These are phyloP conservation scores for Chaenodraco wilsoni DNA, from an alignment of 2,797 vertebrate genomes.

Conservation along the genomic window DNA sequence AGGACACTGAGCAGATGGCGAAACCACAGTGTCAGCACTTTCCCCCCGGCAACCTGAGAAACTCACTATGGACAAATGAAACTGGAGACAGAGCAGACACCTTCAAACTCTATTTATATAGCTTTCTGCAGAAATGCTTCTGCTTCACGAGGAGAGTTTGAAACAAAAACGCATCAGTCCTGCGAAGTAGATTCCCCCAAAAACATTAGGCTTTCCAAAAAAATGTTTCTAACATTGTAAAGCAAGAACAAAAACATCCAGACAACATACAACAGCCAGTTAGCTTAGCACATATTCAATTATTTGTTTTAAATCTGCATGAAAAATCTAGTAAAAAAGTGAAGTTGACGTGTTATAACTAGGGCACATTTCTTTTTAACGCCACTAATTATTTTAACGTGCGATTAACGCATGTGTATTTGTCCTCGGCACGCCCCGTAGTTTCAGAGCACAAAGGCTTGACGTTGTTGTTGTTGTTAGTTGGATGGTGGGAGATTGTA, in stretches of 20 bases:
- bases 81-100: conserved; percentile 63
- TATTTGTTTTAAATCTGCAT: background rate
- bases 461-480: too few species aligned
- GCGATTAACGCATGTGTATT: too few species aligned
- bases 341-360: too few species aligned
- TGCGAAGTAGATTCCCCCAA: background rate
- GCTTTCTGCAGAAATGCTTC: conserved; percentile 35
- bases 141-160: conserved; percentile 38
- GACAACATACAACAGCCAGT: background rate
- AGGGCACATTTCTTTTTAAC: too few species aligned
- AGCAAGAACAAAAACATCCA: background rate
- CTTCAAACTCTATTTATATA: conserved; percentile 68
- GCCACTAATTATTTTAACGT: too few species aligned
- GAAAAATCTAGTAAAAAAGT: background rate
- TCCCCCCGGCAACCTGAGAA: conserved; percentile 67
- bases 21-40: conserved; percentile 73
- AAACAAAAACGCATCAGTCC: conserved; percentile 4
- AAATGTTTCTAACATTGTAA: background rate
- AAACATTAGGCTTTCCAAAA: background rate
- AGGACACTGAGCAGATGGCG: conserved; percentile 72
- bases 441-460: too few species aligned
- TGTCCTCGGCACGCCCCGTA: too few species aligned
- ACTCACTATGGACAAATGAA: conserved; percentile 70
- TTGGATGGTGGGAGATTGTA: too few species aligned
- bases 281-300: background rate